These are phyloP conservation scores for Bombus confusus DNA, from an alignment of 1,140 invertebrate genomes.

Conservation along the genomic window DNA sequence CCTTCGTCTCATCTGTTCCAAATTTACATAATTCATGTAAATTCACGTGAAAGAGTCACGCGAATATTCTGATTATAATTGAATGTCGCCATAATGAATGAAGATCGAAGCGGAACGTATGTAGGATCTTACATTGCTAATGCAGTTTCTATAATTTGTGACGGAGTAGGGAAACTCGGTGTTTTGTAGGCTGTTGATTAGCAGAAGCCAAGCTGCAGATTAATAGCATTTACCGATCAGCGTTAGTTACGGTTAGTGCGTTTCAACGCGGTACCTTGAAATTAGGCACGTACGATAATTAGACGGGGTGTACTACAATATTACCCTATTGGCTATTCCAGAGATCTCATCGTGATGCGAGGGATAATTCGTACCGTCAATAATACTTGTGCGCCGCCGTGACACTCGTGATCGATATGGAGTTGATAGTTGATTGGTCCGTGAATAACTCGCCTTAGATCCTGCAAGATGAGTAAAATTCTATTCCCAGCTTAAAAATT, in stretches of 20 bases:
- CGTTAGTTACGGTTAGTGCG: slow-evolving; percentile 69
- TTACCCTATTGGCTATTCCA: slow-evolving; percentile 55
- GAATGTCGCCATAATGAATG: too few species aligned
- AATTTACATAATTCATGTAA: too few species aligned
- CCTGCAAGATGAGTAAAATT: not conserved
- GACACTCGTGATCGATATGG: slow-evolving; percentile 27
- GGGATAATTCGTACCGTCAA: slow-evolving; percentile 66
- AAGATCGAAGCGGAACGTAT: too few species aligned
- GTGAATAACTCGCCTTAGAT: not conserved
- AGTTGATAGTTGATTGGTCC: slow-evolving; percentile 17
- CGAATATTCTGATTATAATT: not conserved
- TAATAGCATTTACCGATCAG: slow-evolving; percentile 70
- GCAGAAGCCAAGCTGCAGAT: slow-evolving; percentile 64
- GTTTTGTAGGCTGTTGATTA: slow-evolving; percentile 56
- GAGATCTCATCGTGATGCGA: slow-evolving; percentile 53
- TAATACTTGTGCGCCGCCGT: slow-evolving; percentile 42
- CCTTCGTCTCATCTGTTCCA: too few species aligned
- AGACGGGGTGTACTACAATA: slow-evolving; percentile 51
- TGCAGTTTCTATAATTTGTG: not conserved
- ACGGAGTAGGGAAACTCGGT: not conserved
- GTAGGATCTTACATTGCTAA: not conserved
- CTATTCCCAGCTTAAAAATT: not conserved
- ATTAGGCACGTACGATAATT: slow-evolving; percentile 71
- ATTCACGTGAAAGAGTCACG: too few species aligned
- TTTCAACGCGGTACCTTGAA: slow-evolving; percentile 67